Evolutionary conservation across 2,113 vertebrate genomes (phyloP).

Genomic region (Ophiodon elongatus): DNA sequence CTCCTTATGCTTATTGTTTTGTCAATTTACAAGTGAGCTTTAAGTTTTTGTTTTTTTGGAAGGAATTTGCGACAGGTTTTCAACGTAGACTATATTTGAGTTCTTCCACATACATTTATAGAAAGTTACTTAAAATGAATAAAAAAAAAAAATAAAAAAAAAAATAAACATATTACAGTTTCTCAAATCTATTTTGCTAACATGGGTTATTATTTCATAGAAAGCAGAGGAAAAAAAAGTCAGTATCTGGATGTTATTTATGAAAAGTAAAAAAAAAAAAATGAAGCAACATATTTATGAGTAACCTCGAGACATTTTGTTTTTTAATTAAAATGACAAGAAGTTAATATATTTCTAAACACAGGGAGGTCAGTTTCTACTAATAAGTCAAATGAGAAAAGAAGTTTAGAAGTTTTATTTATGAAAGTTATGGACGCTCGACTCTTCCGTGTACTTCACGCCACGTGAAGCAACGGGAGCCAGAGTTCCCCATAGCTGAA

Average conservation of each 20-base stretch:
- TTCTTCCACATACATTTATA: slow-evolving; percentile 87
- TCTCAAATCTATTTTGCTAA: slow-evolving; percentile 90
- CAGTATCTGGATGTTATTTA: slow-evolving; percentile 91
- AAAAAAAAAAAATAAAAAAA: slow-evolving; percentile 72
- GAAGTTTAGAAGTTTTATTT: slow-evolving; percentile 87
- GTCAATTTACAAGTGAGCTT: slow-evolving; percentile 80
- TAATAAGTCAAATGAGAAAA: slow-evolving; percentile 83
- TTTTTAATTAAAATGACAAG: slow-evolving; percentile 88
- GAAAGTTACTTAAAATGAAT: slow-evolving; percentile 82
- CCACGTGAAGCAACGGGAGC: slow-evolving; percentile 53
- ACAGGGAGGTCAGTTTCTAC: slow-evolving; percentile 86
- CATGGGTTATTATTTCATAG: slow-evolving; percentile 89
- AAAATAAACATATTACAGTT: slow-evolving; percentile 83
- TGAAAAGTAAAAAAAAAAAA: slow-evolving; percentile 81
- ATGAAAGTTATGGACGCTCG: slow-evolving; percentile 78
- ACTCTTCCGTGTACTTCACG: slow-evolving; percentile 62
- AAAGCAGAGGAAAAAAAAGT: slow-evolving; percentile 83
- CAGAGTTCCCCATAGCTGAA: slow-evolving; percentile 71
- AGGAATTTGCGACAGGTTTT: slow-evolving; percentile 76
- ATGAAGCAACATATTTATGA: slow-evolving; percentile 88
- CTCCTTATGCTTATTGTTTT: slow-evolving; percentile 76
- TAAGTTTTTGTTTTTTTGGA: slow-evolving; percentile 80
- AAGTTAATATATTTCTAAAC: slow-evolving; percentile 91
- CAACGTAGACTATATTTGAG: slow-evolving; percentile 81
- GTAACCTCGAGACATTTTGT: slow-evolving; percentile 86